These are phyloP conservation scores for Drosophila varians DNA, from an alignment of 1,140 invertebrate species.

Conservation along the genomic window DNA sequence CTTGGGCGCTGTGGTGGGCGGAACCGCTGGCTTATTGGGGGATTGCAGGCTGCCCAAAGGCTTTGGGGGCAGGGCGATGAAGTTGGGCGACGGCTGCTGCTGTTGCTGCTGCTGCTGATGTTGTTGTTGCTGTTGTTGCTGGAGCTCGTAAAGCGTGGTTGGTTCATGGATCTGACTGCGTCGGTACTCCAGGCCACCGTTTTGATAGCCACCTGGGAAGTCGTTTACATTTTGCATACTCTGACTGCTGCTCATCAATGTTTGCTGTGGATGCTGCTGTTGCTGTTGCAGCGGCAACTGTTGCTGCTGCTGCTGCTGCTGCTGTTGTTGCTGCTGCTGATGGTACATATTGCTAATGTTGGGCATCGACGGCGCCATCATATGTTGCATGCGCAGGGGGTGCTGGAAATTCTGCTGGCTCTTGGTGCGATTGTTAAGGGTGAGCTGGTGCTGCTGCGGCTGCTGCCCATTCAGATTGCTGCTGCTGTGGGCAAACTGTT, in stretches of 20 bases:
- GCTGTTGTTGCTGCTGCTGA: slow-evolving; percentile 68
- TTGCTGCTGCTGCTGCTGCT: slow-evolving; percentile 36
- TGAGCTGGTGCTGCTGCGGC: slow-evolving; percentile 54
- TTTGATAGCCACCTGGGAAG: slow-evolving; percentile 57
- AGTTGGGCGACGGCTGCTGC: slow-evolving; percentile 68
- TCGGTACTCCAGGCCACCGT: slow-evolving; percentile 65
- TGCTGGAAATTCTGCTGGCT: slow-evolving; percentile 77
- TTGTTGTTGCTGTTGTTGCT: slow-evolving; percentile 56
- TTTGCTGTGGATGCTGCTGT: slow-evolving; percentile 36
- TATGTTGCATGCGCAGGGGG: slow-evolving; percentile 79
- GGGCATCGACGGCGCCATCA: slow-evolving; percentile 83
- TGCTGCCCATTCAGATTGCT: slow-evolving; percentile 63
- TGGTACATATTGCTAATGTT: slow-evolving; percentile 82
- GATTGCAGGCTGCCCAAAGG: slow-evolving; percentile 68
- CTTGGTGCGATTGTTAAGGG: slow-evolving; percentile 73
- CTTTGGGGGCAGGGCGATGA: slow-evolving; percentile 74
- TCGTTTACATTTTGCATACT: slow-evolving; percentile 84
- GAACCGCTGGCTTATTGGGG: slow-evolving; percentile 64
- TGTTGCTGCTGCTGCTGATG: slow-evolving; percentile 43
- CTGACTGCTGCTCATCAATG: slow-evolving; percentile 69
- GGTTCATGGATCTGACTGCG: slow-evolving; percentile 70
- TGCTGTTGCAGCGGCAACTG: slow-evolving; percentile 31
- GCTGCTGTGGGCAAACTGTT: slow-evolving; percentile 67
- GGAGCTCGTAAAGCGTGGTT: slow-evolving; percentile 63
- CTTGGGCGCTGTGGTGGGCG: slow-evolving; percentile 80